Base-by-base conservation (phyloP, 2,888 invertebrate genomes). In the Orchestes rusci region DNA sequence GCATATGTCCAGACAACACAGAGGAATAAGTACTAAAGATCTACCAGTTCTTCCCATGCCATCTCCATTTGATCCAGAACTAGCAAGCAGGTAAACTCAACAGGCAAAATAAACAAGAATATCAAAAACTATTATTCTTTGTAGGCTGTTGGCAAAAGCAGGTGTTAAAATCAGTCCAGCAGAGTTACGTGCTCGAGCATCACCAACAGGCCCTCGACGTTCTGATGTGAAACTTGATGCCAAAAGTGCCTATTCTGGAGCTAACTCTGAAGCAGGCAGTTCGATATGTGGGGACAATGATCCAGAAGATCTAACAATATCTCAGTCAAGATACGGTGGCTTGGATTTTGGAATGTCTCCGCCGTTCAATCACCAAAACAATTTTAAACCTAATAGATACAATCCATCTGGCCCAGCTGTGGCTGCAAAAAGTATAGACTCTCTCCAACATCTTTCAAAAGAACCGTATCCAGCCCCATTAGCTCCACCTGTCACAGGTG, bases 31-130 rank as follows among this genome's bases (percentile, higher is more conserved):
- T 64, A 92, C 91, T 58, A 91, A 92, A 72, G 92, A 92, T 68
- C 73, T 92, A 58, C 92, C 92, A 7, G 91, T 92, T 31, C 71
- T 91, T 53, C 91, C 91, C 48, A 92, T 92, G 91, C 92, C 92
- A 16, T 86, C 88, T 48, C 82, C 90, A 16, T 92, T 91, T 66
- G 90, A 91, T 69, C 91, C 92, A 0, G 90, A 90, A 51, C 73
- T 92, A 37, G 92, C 92, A 45, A 84, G 85, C 70, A 77, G 77
- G 79, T 79, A 5, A 23, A 10, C 5, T 7, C 23, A 23, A 23
- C 10, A 23, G 23, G 5, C 10, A 7, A 7, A 7, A 23, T 23
- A 23, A 23, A 23, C 10, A 7, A 23, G 5, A 23, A 7, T 23
- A 23, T 23, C 23, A 7, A 10, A 7, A 23, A 23, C 5, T 7